Evolutionary conservation across 2,113 vertebrate species (phyloP), one percentile per base, ranked within the genome.

Genomic region (Pavo muticus): DNA sequence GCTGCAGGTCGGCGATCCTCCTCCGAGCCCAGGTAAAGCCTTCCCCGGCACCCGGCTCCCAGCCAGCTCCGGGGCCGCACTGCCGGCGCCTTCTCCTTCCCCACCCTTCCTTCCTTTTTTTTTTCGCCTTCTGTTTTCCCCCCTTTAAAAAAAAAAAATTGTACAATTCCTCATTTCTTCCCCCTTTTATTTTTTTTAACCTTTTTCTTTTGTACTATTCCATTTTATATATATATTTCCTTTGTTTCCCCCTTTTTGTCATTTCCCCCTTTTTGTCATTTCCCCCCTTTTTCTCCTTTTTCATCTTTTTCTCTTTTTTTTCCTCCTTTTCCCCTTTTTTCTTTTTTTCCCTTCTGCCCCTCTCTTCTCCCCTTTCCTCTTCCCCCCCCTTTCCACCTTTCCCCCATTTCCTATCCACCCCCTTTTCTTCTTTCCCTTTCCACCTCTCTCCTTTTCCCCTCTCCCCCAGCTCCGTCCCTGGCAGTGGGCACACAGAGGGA

Each of bases 11-110:
- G 87, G 65, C 78, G 94, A 44, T 94, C 92, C 97, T 92, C 95
- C 91, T 98, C 98, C 98, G 94, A 97, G 97, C 95, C 92, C 98
- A 99, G 98, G 98, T 99, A 96, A 96, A 97, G 60, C 91, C 92
- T 97, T 96, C 98, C 96, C 97, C 96, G 50, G 83, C 95, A 77
- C 94, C 93, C 93, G 95, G 96, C 95, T 94, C 93, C 88, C 78
- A 57, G 59, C 59, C 59, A 37, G n/a, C 59, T 23, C 59, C 59
- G 59, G 59, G n/a, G 59, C 59, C 59, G n/a, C 59, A 9, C 59
- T 37, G 59, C 59, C 59, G 59, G n/a, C 59, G n/a, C 21, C 59
- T 61, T 35, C n/a, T 61, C 59, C 59, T 24, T 61, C 59, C 59
- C 59, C 59, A 30, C 54, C 54, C 54, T 61, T 37, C 59, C 35